These are phyloP conservation scores for Malurus melanocephalus DNA, from an alignment of 2,113 vertebrate species.

Conservation along the genomic window DNA sequence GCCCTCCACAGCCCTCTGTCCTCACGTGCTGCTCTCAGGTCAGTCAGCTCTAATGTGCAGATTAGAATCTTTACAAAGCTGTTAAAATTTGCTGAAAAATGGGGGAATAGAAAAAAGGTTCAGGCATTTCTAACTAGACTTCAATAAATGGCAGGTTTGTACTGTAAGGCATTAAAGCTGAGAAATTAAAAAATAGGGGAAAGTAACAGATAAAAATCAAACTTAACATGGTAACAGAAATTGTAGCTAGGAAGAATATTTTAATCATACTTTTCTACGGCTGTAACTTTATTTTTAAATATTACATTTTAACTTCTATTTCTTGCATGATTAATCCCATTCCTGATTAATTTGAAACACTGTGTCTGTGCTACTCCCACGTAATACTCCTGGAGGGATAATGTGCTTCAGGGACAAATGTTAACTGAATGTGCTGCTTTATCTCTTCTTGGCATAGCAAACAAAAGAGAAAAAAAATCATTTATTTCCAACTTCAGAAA, in stretches of 20 bases:
- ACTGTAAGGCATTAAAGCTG: not conserved
- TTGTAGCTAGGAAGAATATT: conserved; percentile 33
- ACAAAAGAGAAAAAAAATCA: conserved; percentile 18
- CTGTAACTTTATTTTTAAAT: conserved; percentile 52
- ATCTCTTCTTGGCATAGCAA: conserved; percentile 52
- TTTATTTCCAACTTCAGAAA: conserved; percentile 32
- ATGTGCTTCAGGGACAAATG: conserved; percentile 55
- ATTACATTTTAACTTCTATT: conserved; percentile 63
- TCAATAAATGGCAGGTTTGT: not conserved
- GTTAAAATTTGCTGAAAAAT: not conserved
- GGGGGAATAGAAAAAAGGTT: not conserved
- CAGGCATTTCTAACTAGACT: not conserved
- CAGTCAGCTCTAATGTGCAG: not conserved
- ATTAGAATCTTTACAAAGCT: not conserved
- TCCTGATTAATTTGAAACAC: conserved; percentile 64
- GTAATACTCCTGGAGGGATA: conserved; percentile 46
- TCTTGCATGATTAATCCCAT: conserved; percentile 64
- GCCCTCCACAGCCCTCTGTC: not conserved
- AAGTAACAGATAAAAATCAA: conserved; percentile 11
- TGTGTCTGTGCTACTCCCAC: not conserved
- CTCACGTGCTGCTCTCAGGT: not conserved
- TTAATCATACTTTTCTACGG: conserved; percentile 53
- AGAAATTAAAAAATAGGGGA: not conserved
- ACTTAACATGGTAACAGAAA: not conserved
- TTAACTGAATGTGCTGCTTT: conserved; percentile 47